Evolutionary conservation across 2,797 vertebrate genomes (phyloP).

Genomic region (Crax fasciolata): DNA sequence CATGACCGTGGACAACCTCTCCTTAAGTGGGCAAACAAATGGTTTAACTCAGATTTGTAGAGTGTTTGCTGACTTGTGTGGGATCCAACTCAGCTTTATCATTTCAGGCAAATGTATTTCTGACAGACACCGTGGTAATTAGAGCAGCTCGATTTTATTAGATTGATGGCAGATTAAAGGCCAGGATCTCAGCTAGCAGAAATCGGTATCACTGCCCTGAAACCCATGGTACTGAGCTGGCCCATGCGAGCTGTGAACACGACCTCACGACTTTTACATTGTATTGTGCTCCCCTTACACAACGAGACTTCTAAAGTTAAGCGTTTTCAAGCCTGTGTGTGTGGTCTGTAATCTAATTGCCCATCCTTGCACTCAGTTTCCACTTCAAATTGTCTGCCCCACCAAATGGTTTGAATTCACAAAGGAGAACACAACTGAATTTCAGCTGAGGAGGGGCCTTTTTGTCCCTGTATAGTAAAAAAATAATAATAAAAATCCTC

Average conservation of each 20-base stretch:
- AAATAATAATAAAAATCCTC: background rate
- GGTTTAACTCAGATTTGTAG: conserved; percentile 63
- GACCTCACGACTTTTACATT: background rate
- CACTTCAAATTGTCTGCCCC: background rate
- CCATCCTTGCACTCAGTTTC: background rate
- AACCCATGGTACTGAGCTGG: background rate
- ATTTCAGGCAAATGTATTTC: conserved; percentile 55
- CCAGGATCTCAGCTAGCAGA: conserved; percentile 1
- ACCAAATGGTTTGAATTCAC: background rate
- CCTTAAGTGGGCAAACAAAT: conserved; percentile 77
- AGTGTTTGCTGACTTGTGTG: conserved; percentile 66
- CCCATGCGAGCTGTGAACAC: background rate
- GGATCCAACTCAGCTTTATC: conserved; percentile 55
- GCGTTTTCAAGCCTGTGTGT: background rate
- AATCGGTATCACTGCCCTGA: background rate
- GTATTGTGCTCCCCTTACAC: background rate
- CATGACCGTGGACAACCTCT: conserved; percentile 71
- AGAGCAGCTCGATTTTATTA: conserved; percentile 49
- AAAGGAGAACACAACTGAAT: background rate
- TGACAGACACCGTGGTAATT: conserved; percentile 53
- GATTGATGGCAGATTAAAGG: conserved; percentile 42
- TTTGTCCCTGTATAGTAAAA: background rate
- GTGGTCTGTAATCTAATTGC: background rate
- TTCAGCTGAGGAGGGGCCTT: background rate
- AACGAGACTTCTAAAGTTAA: background rate